Evolutionary conservation across 2,113 vertebrate species (phyloP), one percentile per base, ranked within the genome.

Genomic region (Mesitornis unicolor): DNA sequence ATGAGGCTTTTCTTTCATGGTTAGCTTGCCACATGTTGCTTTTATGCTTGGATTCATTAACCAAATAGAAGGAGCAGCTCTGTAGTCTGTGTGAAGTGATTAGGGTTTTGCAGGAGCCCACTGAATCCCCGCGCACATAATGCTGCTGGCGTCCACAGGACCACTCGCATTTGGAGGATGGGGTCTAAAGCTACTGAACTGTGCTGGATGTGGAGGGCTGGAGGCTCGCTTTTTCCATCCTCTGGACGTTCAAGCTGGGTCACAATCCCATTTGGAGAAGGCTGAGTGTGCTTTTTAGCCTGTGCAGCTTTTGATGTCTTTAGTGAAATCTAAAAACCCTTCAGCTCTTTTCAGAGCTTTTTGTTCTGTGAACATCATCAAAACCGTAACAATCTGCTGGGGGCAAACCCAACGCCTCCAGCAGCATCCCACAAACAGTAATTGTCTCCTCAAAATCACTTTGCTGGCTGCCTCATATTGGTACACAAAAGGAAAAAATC

Each of bases 1-100:
- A 92, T 87, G 89, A 95, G 94, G 80, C 86, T 90, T 95, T 96
- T 92, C 79, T 90, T 76, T 87, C 92, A 81, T 19, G 80, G 83
- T 87, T 92, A 90, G 91, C 57, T 97, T 81, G 80, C 76, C 80
- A 84, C 91, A 92, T 90, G 93, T 87, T 81, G 80, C 73, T 95
- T 94, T 89, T 70, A 50, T 78, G 93, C 93, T 92, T 76, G 68
- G 84, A 78, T 95, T 95, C 91, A 87, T 90, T 87, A 93, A 81
- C 20, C 89, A 29, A 90, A 84, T 16, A 59, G 94, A 88, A 90
- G 83, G 73, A 95, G 36, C 89, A 82, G 94, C 77, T 67, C 19
- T 92, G 71, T 54, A 54, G 88, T 17, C 61, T 35, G 48, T 31
- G 77, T 1, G 29, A 76, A 78, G 90, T 33, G 64, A 86, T 88